Evolutionary conservation across 2,797 vertebrate genomes (phyloP).

Genomic region (Calcarius lapponicus): DNA sequence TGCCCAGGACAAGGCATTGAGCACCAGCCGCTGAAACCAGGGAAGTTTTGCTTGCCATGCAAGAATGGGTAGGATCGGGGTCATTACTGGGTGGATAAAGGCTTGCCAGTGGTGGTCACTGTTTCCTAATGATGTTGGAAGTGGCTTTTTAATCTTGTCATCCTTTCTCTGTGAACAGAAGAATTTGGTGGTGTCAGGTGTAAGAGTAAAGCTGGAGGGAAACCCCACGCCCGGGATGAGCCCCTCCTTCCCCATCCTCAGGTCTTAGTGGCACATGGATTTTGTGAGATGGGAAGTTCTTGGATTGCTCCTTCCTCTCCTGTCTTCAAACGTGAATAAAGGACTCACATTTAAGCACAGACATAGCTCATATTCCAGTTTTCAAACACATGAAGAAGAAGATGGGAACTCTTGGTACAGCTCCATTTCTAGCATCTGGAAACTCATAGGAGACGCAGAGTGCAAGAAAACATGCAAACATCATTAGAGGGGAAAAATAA

Average conservation of each 20-base stretch:
- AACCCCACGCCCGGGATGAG: fast-evolving
- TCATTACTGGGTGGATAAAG: not conserved
- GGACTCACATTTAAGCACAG: not conserved
- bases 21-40: not conserved
- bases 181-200: fast-evolving
- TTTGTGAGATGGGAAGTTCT: fast-evolving
- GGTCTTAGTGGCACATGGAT: fast-evolving
- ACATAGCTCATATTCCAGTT: not conserved
- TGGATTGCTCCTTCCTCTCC: not conserved
- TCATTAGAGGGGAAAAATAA: not conserved
- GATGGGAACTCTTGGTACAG: not conserved
- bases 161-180: not conserved
- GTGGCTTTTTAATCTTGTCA: not conserved
- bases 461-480: not conserved
- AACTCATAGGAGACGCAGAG: not conserved
- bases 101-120: not conserved
- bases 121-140: not conserved
- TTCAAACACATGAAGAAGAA: not conserved
- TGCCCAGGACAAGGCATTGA: fast-evolving
- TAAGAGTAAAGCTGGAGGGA: not conserved
- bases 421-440: not conserved
- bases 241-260: not conserved
- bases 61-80: not conserved
- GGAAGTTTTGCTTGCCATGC: not conserved
- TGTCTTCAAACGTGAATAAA: not conserved